A percentile compares a stretch with the other conserved stretches of the same genome.
Evolutionary conservation across 2,888 invertebrate genomes (phyloP).

Genomic region (Archips xylosteana): DNA sequence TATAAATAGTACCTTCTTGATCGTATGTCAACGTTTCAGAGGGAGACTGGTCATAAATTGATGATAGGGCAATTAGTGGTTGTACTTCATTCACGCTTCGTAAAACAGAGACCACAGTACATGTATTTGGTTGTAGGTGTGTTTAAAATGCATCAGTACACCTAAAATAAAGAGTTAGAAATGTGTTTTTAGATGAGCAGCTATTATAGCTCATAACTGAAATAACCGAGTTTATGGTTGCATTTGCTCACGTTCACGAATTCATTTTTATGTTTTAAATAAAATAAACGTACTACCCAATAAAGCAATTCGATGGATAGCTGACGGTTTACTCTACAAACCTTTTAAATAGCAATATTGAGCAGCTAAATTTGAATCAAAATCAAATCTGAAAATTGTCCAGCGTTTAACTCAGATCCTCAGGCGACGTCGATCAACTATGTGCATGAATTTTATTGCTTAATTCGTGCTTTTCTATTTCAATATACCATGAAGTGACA

Average conservation of each 20-base stretch:
- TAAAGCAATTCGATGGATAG: too few relatives aligned
- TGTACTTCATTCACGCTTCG: conserved; percentile 1
- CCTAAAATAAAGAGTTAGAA: background rate
- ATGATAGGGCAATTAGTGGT: conserved; percentile 19
- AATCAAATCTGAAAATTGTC: background rate
- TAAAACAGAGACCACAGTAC: background rate
- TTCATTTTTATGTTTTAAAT: too few relatives aligned
- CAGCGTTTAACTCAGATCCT: background rate
- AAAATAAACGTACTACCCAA: too few relatives aligned
- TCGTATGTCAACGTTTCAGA: conserved; percentile 20
- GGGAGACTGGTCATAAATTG: conserved; percentile 10
- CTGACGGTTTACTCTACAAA: too few relatives aligned
- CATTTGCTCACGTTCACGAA: background rate
- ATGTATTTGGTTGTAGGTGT: background rate
- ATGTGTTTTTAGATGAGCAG: background rate
- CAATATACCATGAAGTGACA: background rate
- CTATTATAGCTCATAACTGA: background rate
- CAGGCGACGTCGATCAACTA: background rate
- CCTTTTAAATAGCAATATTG: background rate
- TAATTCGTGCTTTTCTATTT: background rate
- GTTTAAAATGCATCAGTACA: background rate
- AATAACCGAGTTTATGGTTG: background rate
- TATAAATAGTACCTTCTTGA: conserved; percentile 23
- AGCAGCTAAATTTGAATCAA: background rate
- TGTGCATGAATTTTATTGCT: background rate